Evolutionary conservation across 1,140 invertebrate species (phyloP).

Genomic region (Nixonia krombeini): DNA sequence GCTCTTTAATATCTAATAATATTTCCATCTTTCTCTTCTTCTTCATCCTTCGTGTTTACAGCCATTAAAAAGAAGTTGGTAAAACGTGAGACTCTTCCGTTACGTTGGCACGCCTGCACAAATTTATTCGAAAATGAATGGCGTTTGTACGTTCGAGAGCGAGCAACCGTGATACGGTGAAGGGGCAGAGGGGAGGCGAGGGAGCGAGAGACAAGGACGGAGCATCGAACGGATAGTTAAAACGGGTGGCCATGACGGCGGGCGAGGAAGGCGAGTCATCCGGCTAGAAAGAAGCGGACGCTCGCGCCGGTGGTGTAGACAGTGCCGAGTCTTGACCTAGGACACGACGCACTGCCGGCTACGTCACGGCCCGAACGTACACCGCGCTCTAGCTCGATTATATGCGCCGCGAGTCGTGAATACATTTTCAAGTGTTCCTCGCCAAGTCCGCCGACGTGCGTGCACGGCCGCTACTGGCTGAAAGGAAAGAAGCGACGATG

Average conservation of each 20-base stretch:
- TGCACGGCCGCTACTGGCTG: neutral
- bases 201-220: neutral
- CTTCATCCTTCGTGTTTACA: too few relatives aligned
- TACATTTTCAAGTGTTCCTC: conserved; percentile 9
- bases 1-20: too few relatives aligned
- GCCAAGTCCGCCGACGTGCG: conserved; percentile 1
- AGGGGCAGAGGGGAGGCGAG: neutral
- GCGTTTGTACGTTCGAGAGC: too few relatives aligned
- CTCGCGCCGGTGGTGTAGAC: conserved; percentile 42
- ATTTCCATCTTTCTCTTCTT: too few relatives aligned
- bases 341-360: conserved; percentile 65
- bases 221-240: neutral
- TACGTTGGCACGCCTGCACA: too few relatives aligned
- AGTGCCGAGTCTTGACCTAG: conserved; percentile 68
- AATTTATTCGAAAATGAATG: too few relatives aligned
- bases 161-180: too few relatives aligned
- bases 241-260: neutral
- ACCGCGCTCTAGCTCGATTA: conserved; percentile 31
- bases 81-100: too few relatives aligned
- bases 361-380: conserved; percentile 61
- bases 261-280: conserved; percentile 14
- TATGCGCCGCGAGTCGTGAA: conserved; percentile 3
- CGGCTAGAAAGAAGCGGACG: conserved; percentile 46
- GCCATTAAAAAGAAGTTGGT: too few relatives aligned
- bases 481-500: neutral